Conservation (phyloP, 2,888 invertebrate genomes). For the Dolichopus griseipennis region DNA sequence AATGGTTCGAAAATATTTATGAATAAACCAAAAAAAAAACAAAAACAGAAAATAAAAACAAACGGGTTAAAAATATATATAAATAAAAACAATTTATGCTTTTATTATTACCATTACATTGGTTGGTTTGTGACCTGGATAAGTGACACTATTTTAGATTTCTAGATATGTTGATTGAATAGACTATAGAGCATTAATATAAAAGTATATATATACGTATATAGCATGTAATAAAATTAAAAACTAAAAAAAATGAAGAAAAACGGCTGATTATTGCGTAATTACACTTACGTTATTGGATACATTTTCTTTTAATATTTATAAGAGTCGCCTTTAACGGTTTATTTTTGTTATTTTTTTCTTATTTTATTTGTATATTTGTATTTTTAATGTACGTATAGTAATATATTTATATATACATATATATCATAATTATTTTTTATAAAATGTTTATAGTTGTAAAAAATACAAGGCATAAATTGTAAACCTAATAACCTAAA, state of each 20-base stretch:
- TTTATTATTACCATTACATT: neutral
- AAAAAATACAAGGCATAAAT: too few relatives aligned
- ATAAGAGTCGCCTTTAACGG: neutral
- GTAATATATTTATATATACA: too few relatives aligned
- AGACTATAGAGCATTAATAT: too few relatives aligned
- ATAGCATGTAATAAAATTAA: neutral
- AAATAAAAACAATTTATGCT: too few relatives aligned
- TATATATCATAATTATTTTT: too few relatives aligned
- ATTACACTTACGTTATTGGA: neutral
- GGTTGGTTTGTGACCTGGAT: neutral
- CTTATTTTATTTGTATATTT: too few relatives aligned
- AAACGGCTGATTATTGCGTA: neutral
- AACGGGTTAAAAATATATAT: too few relatives aligned
- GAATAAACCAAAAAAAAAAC: neutral
- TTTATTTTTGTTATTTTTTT: neutral
- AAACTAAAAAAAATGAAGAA: neutral
- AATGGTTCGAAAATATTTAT: too few relatives aligned
- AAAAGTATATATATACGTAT: too few relatives aligned
- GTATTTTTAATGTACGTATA: too few relatives aligned
- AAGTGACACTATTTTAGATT: neutral
- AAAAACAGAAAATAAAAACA: neutral
- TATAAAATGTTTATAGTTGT: too few relatives aligned
- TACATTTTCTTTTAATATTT: neutral
- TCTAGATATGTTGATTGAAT: neutral
- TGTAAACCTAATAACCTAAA: too few relatives aligned